Base-by-base conservation (phyloP, 2,888 invertebrate genomes). In the Meghimatium bilineatum region DNA sequence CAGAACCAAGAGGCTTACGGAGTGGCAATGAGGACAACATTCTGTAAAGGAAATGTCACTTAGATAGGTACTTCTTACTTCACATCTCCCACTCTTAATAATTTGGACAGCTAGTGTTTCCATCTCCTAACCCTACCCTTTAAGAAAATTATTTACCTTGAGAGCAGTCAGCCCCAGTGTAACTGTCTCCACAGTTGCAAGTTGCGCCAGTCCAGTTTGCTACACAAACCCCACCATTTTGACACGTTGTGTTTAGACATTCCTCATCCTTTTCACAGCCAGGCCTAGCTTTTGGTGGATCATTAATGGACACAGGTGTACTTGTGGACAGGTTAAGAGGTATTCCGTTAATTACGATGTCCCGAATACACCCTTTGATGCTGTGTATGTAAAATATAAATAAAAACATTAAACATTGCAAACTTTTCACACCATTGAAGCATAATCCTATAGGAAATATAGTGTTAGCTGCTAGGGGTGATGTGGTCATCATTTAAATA, bases 321-420 rank as follows among this genome's bases (percentile, higher is more conserved):
- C 83, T 80, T 26, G 85, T 86, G 81, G 88, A 86, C 36, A 91
- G 87, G 83, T 89, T 87, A n/a, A 91, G 74, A 0, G 80, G 79
- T 14, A 75, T 63, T 14, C 85, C 69, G 87, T 92, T 92, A 80
- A 92, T 87, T 34, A 84, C 87, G 52, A 92, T 85, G 74, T 91
- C 88, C 66, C 89, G 85, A 2, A 92, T 80, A 86, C 92, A 92
- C 17, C 92, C 92, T n/a, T 86, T 78, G 78, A 92, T 89, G 86
- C 92, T 92, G 87, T n/a, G 78, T 81, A 84, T 20, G 5, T 10
- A 8, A 63, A 8, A 63, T 26, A 63, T 17, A 60, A 60, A 60
- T 5, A n/a, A 14, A 60, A 5, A 60, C 12, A n/a, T n/a, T n/a
- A n/a, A n/a, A n/a, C n/a, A n/a, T n/a, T n/a, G n/a, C n/a, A n/a